Evolutionary conservation across 2,797 vertebrate species (phyloP), one percentile per base, ranked within the genome.

Genomic region (Gymnothorax reevesii): DNA sequence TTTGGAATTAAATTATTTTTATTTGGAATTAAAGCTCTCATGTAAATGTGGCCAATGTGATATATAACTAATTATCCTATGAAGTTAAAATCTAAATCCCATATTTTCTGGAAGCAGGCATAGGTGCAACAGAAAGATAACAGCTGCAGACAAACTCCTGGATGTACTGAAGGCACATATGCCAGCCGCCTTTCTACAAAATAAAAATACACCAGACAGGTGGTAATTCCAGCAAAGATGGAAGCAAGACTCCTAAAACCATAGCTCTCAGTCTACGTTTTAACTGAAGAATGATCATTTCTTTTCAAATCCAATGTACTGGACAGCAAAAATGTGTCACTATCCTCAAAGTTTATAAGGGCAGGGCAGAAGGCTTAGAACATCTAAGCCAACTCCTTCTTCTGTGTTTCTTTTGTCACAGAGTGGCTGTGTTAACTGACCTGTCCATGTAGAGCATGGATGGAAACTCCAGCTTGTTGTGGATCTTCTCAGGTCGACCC

Each of bases 401-500:
- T 66, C 57, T 1, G 57, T 22, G 20, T 55, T 86, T 66, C 6
- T 73, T 42, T 73, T 73, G 13, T 82, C 59, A 82, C 20, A 25
- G 57, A 57, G 12, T 2, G 3, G 25, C 8, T 10, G 9, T 27
- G 59, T 10, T 22, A 6, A 87, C 80, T 60, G 94, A 99, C 98
- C 98, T 98, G 96, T 99, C 99, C 96, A 99, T 96, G 94, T 99
- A 99, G 71, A 99, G 97, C 96, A 98, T 95, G 4, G 96, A 96
- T 87, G 99, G 97, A 93, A 99, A 99, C 95, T 99, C 99, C 71
- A 99, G 96, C 93, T 99, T 99, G 94, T 99, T 98, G 94, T 99
- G 98, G 94, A 99, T 99, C 96, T 99, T 99, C 95, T 99, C 98
- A 17, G 98, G 98, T 90, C 98, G 97, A 85, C 99, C 99, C 83